Percentiles rank a stretch among this genome's conserved stretches.
phyloP scores from a whole-genome alignment of 2,113 vertebrate species.

The Atractosteus spatula region DNA sequence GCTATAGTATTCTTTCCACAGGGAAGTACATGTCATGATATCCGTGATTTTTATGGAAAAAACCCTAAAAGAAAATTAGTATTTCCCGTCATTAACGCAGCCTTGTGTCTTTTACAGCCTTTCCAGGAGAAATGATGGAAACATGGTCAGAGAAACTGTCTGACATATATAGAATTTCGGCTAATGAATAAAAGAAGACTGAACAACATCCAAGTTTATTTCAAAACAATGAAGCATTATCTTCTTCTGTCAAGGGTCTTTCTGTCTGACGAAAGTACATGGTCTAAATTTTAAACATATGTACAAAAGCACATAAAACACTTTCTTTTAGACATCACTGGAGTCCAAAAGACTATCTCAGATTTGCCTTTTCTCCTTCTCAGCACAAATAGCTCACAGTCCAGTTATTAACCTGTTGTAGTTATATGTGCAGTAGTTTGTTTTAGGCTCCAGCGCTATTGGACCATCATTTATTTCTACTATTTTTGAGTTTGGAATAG shows the following conservation, averaged over 20 bases:
- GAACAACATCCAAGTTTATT: slow-evolving; percentile 46
- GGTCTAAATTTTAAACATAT: slow-evolving; percentile 53
- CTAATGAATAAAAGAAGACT: slow-evolving; percentile 34
- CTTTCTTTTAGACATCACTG: slow-evolving; percentile 21
- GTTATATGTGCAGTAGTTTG: no score
- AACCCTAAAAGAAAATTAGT: slow-evolving; percentile 5
- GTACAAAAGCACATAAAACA: slow-evolving; percentile 46
- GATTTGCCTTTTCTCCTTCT: slow-evolving; percentile 24
- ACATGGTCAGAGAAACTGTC: slow-evolving; percentile 26
- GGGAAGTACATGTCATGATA: slow-evolving; percentile 9
- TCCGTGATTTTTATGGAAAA: slow-evolving; percentile 1
- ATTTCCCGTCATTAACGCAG: slow-evolving; percentile 5
- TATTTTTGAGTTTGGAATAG: no score
- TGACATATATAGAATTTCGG: slow-evolving; percentile 25
- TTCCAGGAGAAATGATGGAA: slow-evolving; percentile 34
- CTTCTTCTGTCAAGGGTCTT: slow-evolving; percentile 46
- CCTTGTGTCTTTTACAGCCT: slow-evolving; percentile 29
- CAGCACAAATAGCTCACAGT: slow-evolving; percentile 18
- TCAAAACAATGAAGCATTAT: slow-evolving; percentile 51
- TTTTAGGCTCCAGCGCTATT: no score
- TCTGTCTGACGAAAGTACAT: slow-evolving; percentile 42
- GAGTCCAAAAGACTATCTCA: slow-evolving; percentile 23
- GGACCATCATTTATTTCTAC: no score
- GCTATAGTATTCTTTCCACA: background rate
- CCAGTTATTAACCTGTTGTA: background rate